Conservation (phyloP, 1,140 invertebrate genomes). For the Panulirus ornatus region DNA sequence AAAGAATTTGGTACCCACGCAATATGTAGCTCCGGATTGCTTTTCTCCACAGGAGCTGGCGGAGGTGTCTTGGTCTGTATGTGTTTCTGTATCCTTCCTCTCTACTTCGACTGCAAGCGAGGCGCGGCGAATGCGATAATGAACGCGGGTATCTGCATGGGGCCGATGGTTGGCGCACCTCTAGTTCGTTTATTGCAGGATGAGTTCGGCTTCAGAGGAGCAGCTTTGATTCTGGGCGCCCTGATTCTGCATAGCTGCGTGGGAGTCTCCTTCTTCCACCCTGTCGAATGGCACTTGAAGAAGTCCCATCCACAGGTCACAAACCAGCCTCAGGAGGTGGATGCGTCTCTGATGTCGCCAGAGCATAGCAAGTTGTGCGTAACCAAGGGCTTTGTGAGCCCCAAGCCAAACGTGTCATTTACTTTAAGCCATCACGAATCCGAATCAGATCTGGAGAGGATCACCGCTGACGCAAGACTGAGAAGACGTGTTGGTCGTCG, state of each 20-base stretch:
- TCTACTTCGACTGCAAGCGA: slow-evolving; percentile 48
- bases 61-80: slow-evolving; percentile 14
- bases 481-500: neutral
- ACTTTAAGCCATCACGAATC: too few species aligned
- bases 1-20: too few species aligned
- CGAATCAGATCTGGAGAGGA: too few species aligned
- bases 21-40: too few species aligned
- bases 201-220: slow-evolving; percentile 34
- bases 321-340: neutral
- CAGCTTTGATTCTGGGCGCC: slow-evolving; percentile 40
- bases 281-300: slow-evolving; percentile 52
- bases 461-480: too few species aligned
- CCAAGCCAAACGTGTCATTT: neutral
- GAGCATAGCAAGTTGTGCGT: too few species aligned
- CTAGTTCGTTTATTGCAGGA: slow-evolving; percentile 32
- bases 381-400: neutral
- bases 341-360: neutral
- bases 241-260: slow-evolving; percentile 45
- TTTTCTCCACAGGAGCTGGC: slow-evolving; percentile 27
- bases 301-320: neutral
- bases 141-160: neutral
- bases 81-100: slow-evolving; percentile 44
- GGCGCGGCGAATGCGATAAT: slow-evolving; percentile 45
- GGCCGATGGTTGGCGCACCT: slow-evolving; percentile 41
- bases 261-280: slow-evolving; percentile 47